Evolutionary conservation across 2,888 invertebrate species (phyloP), one percentile per base, ranked within the genome.

Genomic region (Drosophila emarginata): DNA sequence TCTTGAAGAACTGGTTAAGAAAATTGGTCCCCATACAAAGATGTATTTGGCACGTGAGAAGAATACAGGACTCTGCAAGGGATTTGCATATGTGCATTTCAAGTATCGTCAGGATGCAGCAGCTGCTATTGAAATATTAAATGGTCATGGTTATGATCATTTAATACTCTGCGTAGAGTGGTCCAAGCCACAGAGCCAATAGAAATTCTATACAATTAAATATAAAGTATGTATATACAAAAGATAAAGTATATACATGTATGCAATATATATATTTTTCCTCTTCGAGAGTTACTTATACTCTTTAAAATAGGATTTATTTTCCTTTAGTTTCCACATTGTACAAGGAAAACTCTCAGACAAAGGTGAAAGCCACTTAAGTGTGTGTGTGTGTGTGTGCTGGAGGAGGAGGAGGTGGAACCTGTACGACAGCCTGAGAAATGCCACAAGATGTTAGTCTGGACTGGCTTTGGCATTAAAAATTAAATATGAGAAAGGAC

Each of bases 1-100:
- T 93, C 94, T 99, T 76, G 98, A 99, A 89, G 98, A 99, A 81
- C 93, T 99, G 64, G 98, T 99, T 60, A 96, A 96, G 90, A 96
- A 96, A 40, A 98, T 99, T 90, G 99, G 99, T 1, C 95, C 96
- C 0, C 96, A 98, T 71, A 96, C 96, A 79, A 97, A 99, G 91
- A 94, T 99, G 84, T 99, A 97, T 91, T 94, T 99, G 85, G 99
- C 99, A 2, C 98, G 98, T 90, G 99, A 99, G 88, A 96, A 97
- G 92, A 94, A 93, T 75, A 96, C 96, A 65, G 96, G 96, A 2
- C 93, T 94, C 7, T 97, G 97, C 92, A 97, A 98, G 94, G 99
- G 99, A 72, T 99, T 99, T 92, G 99, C 99, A 7, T 99, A 99
- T 91, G 97, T 99, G 68, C 99, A 99, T 90, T 99, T 98, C 93